These are phyloP conservation scores for Premnoplex brunnescens DNA, from an alignment of 2,797 vertebrate genomes.

Conservation along the genomic window DNA sequence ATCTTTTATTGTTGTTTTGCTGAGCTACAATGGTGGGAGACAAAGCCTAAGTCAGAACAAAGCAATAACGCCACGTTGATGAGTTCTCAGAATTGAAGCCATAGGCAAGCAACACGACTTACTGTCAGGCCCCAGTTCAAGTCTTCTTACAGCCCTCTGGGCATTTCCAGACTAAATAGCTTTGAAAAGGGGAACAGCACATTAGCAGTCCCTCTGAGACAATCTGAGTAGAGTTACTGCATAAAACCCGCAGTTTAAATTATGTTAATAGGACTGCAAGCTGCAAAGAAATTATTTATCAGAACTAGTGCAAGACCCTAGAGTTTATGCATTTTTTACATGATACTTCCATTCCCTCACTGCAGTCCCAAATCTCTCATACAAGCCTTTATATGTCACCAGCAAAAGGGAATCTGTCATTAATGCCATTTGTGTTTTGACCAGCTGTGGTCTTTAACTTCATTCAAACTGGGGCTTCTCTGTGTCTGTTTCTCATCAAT, in stretches of 20 bases:
- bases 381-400: not conserved
- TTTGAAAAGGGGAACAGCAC: slow-evolving; percentile 23
- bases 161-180: slow-evolving; percentile 11
- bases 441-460: not conserved
- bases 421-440: not conserved
- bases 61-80: not conserved
- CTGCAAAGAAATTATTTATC: slow-evolving; percentile 69
- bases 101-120: not conserved
- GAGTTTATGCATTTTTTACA: slow-evolving; percentile 48
- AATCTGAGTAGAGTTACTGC: not conserved
- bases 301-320: slow-evolving; percentile 39
- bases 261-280: slow-evolving; percentile 56
- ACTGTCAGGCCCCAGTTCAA: not conserved
- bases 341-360: not conserved
- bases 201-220: slow-evolving; percentile 39
- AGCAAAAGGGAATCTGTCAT: not conserved
- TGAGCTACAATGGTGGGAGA: not conserved
- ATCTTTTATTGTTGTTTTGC: slow-evolving; percentile 32
- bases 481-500: not conserved
- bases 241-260: slow-evolving; percentile 27
- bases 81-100: not conserved
- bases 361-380: not conserved
- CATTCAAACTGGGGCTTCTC: not conserved
- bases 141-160: not conserved
- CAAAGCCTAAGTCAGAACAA: slow-evolving; percentile 18